Base-by-base conservation (phyloP, 2,888 invertebrate species). In the Drosophila hamatofila region DNA sequence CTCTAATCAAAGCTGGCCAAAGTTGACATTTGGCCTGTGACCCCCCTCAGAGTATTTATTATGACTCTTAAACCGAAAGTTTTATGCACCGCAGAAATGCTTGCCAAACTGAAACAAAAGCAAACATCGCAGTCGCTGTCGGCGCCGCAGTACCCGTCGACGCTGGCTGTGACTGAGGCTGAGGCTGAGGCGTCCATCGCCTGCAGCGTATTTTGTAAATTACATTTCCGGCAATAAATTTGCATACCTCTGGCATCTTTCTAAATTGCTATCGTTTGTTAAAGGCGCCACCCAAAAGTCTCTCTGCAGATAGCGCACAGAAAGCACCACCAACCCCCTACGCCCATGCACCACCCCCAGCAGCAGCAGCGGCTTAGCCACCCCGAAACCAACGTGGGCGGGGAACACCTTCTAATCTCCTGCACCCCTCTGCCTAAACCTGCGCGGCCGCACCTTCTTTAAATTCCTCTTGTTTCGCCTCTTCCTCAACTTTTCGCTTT, bases 181-280 rank as follows among this genome's bases (percentile, higher is more conserved):
- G 42, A 5, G 23, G 23, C 42, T 7, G 49, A 37, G 60, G n/a
- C 83, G 84, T 84, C 80, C 75, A 55, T 75, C 77, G 88, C 92
- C 88, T 80, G 82, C 87, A 91, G 92, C 92, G 89, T 83, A 90
- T 91, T 92, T 92, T 88, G 91, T 92, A 92, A 92, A 92, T 92
- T 92, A 92, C 92, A 92, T 92, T 92, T 92, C 92, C 92, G 92
- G 92, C 91, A 91, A 92, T 92, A 92, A 92, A 92, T 92, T 92
- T 92, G 91, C 91, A 92, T 92, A 91, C 91, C 91, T 91, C 88
- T 91, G 90, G 90, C 89, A 88, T 91, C 88, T 88, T 89, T 90
- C 90, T 91, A 91, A 91, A 91, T 91, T 91, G 92, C 92, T 92
- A 86, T 91, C 90, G 89, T 91, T 91, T 85, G 82, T 89, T 85